Conservation (phyloP, 92 coral and sea anemone genomes). For the Parazoanthus atlanticus region DNA sequence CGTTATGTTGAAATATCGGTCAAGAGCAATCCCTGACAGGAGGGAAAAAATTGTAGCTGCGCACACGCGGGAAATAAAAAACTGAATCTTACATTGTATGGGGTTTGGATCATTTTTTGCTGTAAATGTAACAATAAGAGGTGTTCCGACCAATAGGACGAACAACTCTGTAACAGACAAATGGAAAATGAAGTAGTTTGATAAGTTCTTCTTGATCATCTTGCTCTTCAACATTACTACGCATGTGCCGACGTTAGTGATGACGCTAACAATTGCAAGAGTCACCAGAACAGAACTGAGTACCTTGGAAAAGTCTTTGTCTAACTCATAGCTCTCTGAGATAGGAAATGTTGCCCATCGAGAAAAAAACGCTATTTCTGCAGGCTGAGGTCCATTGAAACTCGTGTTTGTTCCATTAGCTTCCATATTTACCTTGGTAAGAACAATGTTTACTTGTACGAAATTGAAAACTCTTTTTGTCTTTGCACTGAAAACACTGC, state of each 20-base stretch:
- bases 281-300: not conserved
- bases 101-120: not conserved
- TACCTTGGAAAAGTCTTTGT: conserved; percentile 16
- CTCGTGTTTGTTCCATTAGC: not conserved
- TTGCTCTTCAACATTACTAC: conserved; percentile 26
- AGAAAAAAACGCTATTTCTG: not conserved
- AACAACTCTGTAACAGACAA: conserved; percentile 23
- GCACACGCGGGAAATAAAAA: conserved; percentile 31
- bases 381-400: too few species aligned
- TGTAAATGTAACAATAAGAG: conserved; percentile 5
- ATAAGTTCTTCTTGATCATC: conserved; percentile 27
- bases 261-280: conserved; percentile 1
- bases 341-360: conserved; percentile 30
- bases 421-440: not conserved
- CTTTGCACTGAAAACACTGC: not conserved
- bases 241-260: conserved; percentile 5
- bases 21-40: conserved; percentile 36
- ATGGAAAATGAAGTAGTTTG: conserved; percentile 30
- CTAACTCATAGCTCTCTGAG: not conserved
- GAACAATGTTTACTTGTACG: not conserved
- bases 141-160: conserved; percentile 19
- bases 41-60: conserved; percentile 30
- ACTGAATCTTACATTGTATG: conserved; percentile 24
- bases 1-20: conserved; percentile 34
- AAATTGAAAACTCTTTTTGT: too few species aligned